Conservation (phyloP, 2,888 invertebrate species). For the Nymphalis urticae region DNA sequence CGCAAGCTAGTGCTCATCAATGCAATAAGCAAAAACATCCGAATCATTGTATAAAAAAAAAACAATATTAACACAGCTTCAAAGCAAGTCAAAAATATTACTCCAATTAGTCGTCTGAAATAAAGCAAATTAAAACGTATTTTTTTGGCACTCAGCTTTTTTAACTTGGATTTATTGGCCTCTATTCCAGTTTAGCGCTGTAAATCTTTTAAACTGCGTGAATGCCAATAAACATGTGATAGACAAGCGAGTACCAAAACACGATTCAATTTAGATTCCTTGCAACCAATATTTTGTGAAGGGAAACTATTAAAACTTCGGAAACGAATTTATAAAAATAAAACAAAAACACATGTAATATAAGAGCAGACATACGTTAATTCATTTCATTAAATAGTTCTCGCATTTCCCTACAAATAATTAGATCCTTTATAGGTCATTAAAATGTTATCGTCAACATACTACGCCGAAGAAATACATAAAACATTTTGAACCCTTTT, state of each 20-base stretch:
- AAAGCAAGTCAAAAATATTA: background rate
- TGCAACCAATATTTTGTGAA: constrained; percentile 21
- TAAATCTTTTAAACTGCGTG: constrained; percentile 44
- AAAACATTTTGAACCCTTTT: too few species aligned
- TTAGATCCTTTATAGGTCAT: too few species aligned
- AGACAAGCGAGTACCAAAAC: constrained; percentile 36
- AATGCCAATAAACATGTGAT: constrained; percentile 40
- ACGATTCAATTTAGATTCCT: constrained; percentile 38
- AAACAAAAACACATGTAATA: too few species aligned
- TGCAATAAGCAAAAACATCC: too few species aligned
- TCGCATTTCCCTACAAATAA: too few species aligned
- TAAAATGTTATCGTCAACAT: too few species aligned
- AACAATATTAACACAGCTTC: background rate
- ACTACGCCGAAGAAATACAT: too few species aligned
- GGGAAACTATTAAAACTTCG: background rate
- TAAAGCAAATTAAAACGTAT: constrained; percentile 32
- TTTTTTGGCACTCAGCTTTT: constrained; percentile 35
- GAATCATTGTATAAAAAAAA: too few species aligned
- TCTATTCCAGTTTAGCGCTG: constrained; percentile 35
- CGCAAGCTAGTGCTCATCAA: too few species aligned
- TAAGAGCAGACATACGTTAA: too few species aligned
- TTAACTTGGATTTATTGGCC: constrained; percentile 44
- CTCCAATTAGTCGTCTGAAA: constrained; percentile 3
- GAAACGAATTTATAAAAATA: background rate
- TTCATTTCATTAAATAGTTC: too few species aligned